Conservation (phyloP, 1,140 invertebrate species). For the Cotesia typhae region DNA sequence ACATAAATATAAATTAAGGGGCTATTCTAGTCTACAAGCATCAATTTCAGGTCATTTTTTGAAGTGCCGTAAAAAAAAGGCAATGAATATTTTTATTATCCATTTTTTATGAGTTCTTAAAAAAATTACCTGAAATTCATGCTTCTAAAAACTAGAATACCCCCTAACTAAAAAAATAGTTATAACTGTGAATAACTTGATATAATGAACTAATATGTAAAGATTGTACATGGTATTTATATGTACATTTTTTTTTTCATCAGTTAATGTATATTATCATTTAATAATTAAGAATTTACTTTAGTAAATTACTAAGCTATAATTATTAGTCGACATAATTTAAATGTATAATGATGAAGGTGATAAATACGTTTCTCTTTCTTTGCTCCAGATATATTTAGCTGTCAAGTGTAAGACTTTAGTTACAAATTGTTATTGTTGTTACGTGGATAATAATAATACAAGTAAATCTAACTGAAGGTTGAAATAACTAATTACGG, state of each 20-base stretch:
- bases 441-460: not conserved
- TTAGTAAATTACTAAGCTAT: not conserved
- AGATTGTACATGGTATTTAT: slow-evolving; percentile 22
- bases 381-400: slow-evolving; percentile 4
- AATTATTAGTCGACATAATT: not conserved
- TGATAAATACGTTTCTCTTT: not conserved
- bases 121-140: too few relatives aligned
- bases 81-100: too few relatives aligned
- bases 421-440: too few relatives aligned
- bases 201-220: not conserved
- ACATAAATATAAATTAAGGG: too few relatives aligned
- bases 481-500: not conserved
- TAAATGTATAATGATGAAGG: not conserved
- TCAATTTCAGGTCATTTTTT: too few relatives aligned
- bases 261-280: slow-evolving; percentile 6
- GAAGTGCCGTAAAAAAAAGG: too few relatives aligned
- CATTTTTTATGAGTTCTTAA: too few relatives aligned
- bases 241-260: slow-evolving; percentile 15
- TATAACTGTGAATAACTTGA: slow-evolving; percentile 10
- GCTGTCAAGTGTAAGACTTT: too few relatives aligned
- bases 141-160: too few relatives aligned
- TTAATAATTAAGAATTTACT: not conserved
- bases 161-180: not conserved
- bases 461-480: not conserved
- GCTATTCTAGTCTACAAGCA: too few relatives aligned